These are phyloP conservation scores for Lacanobia wlatinum DNA, from an alignment of 2,888 invertebrate species.

Conservation along the genomic window DNA sequence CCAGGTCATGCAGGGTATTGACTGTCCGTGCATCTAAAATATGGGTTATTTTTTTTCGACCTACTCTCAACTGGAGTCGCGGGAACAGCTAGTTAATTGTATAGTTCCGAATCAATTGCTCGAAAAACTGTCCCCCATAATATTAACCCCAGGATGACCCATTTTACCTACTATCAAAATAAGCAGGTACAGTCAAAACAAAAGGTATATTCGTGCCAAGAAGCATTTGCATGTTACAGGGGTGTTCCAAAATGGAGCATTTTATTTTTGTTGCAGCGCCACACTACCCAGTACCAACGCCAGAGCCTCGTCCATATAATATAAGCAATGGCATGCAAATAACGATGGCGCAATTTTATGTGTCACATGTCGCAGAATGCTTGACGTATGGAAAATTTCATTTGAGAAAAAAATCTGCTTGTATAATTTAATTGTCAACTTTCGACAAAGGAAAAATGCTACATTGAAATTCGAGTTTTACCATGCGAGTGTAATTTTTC, in stretches of 20 bases:
- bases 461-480: neutral
- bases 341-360: slow-evolving; percentile 3
- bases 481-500: neutral
- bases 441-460: neutral
- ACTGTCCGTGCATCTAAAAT: too few species aligned
- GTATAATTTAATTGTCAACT: neutral
- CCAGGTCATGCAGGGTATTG: too few species aligned
- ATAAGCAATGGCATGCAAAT: slow-evolving; percentile 58
- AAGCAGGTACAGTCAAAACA: slow-evolving; percentile 29
- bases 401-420: neutral
- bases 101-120: too few species aligned
- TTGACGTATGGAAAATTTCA: neutral
- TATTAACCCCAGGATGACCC: neutral
- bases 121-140: neutral
- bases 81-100: too few species aligned
- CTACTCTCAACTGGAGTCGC: too few species aligned
- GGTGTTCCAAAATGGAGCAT: slow-evolving; percentile 48
- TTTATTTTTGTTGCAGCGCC: slow-evolving; percentile 53
- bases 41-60: too few species aligned
- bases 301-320: slow-evolving; percentile 18
- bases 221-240: slow-evolving; percentile 64
- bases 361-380: neutral
- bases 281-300: neutral
- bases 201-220: slow-evolving; percentile 62
- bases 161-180: neutral